A percentile compares a stretch with the other conserved stretches of the same genome.
phyloP scores from a whole-genome alignment of 2,888 invertebrate species.

The Acrobasis suavella region DNA sequence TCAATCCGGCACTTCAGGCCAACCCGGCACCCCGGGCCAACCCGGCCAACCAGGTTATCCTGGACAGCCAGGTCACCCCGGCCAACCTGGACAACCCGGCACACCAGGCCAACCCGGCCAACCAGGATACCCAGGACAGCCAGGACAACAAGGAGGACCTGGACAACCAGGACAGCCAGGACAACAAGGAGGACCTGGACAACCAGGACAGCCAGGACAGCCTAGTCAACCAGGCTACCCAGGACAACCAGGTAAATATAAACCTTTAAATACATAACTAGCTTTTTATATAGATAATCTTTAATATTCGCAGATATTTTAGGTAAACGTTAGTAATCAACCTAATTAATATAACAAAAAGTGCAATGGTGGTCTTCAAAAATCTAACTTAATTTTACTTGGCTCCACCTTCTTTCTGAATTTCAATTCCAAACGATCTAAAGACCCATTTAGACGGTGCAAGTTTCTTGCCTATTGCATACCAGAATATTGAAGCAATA shows the following conservation, averaged over 20 bases:
- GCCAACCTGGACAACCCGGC: constrained; percentile 32
- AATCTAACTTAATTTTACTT: too few species aligned
- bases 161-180: constrained; percentile 32
- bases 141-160: constrained; percentile 31
- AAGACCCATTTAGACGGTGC: too few species aligned
- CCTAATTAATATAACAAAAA: too few species aligned
- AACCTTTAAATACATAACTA: background rate
- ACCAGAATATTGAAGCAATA: too few species aligned
- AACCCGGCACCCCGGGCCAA: constrained; percentile 25
- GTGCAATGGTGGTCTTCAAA: too few species aligned
- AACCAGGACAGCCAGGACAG: constrained; percentile 59
- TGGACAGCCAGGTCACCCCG: constrained; percentile 32
- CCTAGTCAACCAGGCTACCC: constrained; percentile 34
- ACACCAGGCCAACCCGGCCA: constrained; percentile 37
- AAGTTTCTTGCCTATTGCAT: too few species aligned
- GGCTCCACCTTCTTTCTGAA: too few species aligned
- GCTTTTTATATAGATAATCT: too few species aligned
- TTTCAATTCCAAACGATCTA: too few species aligned
- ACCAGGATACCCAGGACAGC: constrained; percentile 32
- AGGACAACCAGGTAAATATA: constrained; percentile 30
- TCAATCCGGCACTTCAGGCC: constrained; percentile 28
- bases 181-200: constrained; percentile 30
- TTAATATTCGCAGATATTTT: too few species aligned
- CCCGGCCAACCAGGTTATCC: constrained; percentile 31
- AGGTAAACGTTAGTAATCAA: too few species aligned